Percentiles rank a stretch among this genome's conserved stretches.
Evolutionary conservation across 2,797 vertebrate species (phyloP).

Genomic region (Loris lydekkerianus): DNA sequence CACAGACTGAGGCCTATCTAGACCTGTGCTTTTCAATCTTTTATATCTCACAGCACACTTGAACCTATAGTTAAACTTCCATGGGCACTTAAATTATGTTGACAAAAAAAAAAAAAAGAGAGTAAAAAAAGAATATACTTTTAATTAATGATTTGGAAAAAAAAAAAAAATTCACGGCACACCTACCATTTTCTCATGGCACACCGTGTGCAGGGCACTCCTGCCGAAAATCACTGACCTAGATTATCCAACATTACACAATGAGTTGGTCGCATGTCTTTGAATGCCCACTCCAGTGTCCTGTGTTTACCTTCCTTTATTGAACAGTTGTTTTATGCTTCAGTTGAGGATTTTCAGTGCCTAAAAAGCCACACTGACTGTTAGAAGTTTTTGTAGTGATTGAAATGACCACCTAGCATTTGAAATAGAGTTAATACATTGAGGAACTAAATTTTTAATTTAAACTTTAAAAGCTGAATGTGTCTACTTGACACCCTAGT

Average conservation of each 20-base stretch:
- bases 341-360: background rate
- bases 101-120: too few species aligned
- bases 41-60: too few species aligned
- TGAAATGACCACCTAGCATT: background rate
- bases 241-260: too few species aligned
- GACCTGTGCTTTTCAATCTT: too few species aligned
- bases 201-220: too few species aligned
- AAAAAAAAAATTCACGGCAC: too few species aligned
- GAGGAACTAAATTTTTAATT: background rate
- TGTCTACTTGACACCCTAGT: background rate
- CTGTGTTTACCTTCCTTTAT: background rate
- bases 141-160: too few species aligned
- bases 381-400: background rate
- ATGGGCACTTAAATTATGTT: too few species aligned
- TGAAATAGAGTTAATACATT: background rate
- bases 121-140: too few species aligned
- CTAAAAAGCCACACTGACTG: background rate
- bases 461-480: background rate
- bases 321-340: background rate
- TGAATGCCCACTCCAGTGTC: background rate
- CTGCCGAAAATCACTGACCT: background rate
- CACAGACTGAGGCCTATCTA: background rate
- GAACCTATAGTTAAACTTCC: too few species aligned
- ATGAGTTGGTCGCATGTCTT: background rate
- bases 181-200: too few species aligned